A percentile compares a stretch with the other conserved stretches of the same genome.
Conservation (phyloP, 2,113 vertebrate species). For the Larimichthys crocea region DNA sequence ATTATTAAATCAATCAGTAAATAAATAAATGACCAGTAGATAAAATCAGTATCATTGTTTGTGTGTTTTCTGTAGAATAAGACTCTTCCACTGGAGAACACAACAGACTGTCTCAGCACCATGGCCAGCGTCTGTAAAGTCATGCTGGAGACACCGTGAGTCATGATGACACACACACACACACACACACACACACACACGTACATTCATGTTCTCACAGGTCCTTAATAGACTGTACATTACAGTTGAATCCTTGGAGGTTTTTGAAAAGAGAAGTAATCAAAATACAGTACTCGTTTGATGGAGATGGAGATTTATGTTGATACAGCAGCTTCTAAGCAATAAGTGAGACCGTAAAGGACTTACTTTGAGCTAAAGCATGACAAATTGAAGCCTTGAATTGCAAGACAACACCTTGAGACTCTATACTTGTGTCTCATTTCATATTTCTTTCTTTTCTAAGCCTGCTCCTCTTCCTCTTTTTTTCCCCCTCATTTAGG, state of each 20-base stretch:
- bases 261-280: too few species aligned
- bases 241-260: background rate
- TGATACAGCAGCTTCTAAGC: too few species aligned
- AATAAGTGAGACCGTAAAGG: background rate
- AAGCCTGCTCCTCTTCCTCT: too few species aligned
- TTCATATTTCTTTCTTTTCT: background rate
- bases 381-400: background rate
- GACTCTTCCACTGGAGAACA: slow-evolving; percentile 97
- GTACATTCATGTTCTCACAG: too few species aligned
- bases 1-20: background rate
- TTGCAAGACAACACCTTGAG: background rate
- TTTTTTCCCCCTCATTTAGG: slow-evolving; percentile 71
- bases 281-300: too few species aligned
- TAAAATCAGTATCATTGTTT: too few species aligned
- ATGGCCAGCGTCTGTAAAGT: slow-evolving; percentile 99
- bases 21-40: too few species aligned
- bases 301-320: too few species aligned
- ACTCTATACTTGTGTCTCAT: too few species aligned
- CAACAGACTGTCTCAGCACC: slow-evolving; percentile 97
- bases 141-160: slow-evolving; percentile 99
- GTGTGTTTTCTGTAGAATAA: slow-evolving; percentile 87
- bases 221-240: too few species aligned
- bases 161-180: slow-evolving; percentile 6
- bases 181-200: background rate
- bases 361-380: background rate